Evolutionary conservation across 2,888 invertebrate genomes (phyloP).

Genomic region (Corythucha ciliata): DNA sequence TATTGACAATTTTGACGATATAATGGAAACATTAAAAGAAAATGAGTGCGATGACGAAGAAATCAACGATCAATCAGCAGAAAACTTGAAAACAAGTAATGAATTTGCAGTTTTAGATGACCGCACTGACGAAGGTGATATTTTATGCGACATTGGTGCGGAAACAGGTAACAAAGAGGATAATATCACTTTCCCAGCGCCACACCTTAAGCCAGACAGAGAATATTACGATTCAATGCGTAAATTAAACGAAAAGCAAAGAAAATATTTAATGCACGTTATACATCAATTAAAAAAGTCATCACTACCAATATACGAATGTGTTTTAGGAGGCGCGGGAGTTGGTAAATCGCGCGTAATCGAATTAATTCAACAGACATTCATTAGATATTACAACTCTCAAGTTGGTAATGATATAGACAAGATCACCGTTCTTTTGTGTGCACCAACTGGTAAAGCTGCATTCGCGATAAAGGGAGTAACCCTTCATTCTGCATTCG

Average conservation of each 20-base stretch:
- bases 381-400: conserved; percentile 20
- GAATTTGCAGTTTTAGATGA: conserved; percentile 14
- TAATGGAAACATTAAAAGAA: background rate
- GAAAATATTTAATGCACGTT: background rate
- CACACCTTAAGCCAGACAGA: background rate
- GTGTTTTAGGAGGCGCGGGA: conserved; percentile 10
- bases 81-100: background rate
- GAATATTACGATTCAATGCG: conserved; percentile 5
- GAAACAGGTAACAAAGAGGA: background rate
- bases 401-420: conserved; percentile 15
- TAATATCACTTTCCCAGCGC: background rate
- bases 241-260: conserved; percentile 15
- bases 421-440: conserved; percentile 21
- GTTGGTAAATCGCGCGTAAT: conserved; percentile 31
- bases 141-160: conserved; percentile 1
- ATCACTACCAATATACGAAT: conserved; percentile 1
- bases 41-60: background rate
- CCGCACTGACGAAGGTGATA: conserved; percentile 17
- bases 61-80: background rate
- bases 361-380: conserved; percentile 26
- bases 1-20: background rate
- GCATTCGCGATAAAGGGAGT: conserved; percentile 26
- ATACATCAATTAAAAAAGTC: background rate
- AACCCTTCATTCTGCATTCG: conserved; percentile 30
- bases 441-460: conserved; percentile 32